Conservation (phyloP, 2,888 invertebrate species). For the Rhingia campestris region DNA sequence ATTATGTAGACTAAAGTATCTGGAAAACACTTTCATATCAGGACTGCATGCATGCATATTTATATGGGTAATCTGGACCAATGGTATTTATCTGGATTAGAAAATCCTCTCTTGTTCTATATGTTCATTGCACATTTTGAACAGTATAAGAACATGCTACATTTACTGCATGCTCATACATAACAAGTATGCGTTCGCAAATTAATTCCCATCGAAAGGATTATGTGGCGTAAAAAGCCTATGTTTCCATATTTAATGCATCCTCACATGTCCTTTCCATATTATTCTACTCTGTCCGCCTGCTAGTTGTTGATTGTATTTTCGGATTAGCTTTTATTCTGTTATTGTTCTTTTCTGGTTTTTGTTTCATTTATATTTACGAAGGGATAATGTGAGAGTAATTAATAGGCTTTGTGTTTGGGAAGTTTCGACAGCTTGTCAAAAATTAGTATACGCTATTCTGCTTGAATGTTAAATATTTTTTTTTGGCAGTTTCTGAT, state of each 20-base stretch:
- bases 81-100: conserved; percentile 58
- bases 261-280: conserved; percentile 10
- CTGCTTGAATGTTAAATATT: too few species aligned
- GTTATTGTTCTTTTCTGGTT: conserved; percentile 10
- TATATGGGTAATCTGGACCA: conserved; percentile 57
- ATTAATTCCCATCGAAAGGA: conserved; percentile 60
- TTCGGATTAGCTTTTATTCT: conserved; percentile 30
- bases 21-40: conserved; percentile 27
- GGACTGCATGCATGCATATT: conserved; percentile 52
- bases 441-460: conserved; percentile 12
- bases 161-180: conserved; percentile 16
- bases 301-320: conserved; percentile 57
- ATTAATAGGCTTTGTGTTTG: conserved; percentile 43
- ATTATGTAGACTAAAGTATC: conserved; percentile 5
- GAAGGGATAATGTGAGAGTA: conserved; percentile 21
- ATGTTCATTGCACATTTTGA: conserved; percentile 35
- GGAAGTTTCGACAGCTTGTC: conserved; percentile 55
- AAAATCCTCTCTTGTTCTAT: conserved; percentile 44
- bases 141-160: conserved; percentile 19
- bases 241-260: conserved; percentile 52
- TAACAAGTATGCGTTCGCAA: conserved; percentile 18
- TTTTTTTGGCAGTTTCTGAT: too few species aligned
- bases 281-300: not conserved
- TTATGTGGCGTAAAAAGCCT: conserved; percentile 53
- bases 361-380: conserved; percentile 4